Conservation (phyloP, 1,140 invertebrate species). For the Acromyrmex charruanus region DNA sequence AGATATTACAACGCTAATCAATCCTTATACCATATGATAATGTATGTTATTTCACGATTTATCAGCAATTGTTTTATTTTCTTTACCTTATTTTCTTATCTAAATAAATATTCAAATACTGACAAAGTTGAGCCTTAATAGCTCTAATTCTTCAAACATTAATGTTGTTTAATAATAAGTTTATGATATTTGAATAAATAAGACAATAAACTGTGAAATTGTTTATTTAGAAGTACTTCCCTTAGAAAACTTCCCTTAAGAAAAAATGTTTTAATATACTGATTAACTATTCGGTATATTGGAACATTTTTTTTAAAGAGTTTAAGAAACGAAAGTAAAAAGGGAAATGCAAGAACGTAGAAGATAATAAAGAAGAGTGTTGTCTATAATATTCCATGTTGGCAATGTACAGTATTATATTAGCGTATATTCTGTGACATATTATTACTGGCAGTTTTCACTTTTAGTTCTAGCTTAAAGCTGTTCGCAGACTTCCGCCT, state of each 20-base stretch:
- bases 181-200: neutral
- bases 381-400: neutral
- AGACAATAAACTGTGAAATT: neutral
- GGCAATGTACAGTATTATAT: neutral
- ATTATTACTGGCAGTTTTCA: slow-evolving; percentile 44
- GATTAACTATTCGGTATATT: no score
- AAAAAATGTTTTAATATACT: no score
- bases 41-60: neutral
- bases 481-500: slow-evolving; percentile 14
- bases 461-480: slow-evolving; percentile 30
- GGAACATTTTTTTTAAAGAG: no score
- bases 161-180: neutral
- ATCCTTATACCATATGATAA: neutral
- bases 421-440: slow-evolving; percentile 6
- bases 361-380: neutral
- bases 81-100: neutral
- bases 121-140: neutral
- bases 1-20: neutral
- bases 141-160: no score
- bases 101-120: neutral
- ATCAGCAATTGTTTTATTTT: neutral
- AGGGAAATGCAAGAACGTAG: neutral
- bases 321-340: neutral
- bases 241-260: neutral
- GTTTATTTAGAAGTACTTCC: neutral